These are phyloP conservation scores for Canis aureus DNA, from an alignment of 2,113 vertebrate species.

Conservation along the genomic window DNA sequence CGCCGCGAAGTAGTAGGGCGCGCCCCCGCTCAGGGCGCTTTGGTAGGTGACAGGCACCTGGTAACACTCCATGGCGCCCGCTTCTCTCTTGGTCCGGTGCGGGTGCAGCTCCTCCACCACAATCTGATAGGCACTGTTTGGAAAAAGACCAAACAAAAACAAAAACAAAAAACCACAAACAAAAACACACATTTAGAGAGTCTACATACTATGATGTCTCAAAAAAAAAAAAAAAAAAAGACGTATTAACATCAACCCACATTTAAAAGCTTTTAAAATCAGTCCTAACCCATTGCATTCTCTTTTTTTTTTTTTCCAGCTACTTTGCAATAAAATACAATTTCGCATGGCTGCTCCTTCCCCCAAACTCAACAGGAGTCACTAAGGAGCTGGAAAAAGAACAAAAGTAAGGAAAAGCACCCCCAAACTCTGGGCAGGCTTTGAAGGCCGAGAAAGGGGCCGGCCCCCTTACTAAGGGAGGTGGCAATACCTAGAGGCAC, in stretches of 20 bases:
- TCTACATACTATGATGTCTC: neutral
- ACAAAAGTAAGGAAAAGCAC: neutral
- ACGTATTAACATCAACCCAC: neutral
- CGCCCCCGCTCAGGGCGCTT: conserved; percentile 90
- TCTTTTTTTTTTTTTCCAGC: neutral
- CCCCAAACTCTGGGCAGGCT: neutral
- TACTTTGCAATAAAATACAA: neutral
- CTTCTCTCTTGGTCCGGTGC: conserved; percentile 93
- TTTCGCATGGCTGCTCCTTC: neutral
- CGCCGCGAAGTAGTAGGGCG: conserved; percentile 97
- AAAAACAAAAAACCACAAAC: neutral
- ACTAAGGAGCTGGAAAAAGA: neutral
- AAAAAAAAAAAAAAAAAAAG: neutral
- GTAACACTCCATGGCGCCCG: conserved; percentile 94
- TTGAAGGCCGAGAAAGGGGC: conserved; percentile 44
- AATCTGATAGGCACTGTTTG: conserved; percentile 95
- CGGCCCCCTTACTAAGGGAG: conserved; percentile 46
- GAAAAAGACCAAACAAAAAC: conserved; percentile 56
- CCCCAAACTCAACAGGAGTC: neutral
- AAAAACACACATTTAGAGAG: neutral
- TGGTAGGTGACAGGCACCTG: conserved; percentile 96
- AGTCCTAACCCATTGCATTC: neutral
- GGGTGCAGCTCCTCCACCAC: conserved; percentile 97
- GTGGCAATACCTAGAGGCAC: conserved; percentile 69
- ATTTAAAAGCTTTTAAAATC: neutral